These are phyloP conservation scores for Styela plicata DNA, from an alignment of 23 tunicate species.

Conservation along the genomic window DNA sequence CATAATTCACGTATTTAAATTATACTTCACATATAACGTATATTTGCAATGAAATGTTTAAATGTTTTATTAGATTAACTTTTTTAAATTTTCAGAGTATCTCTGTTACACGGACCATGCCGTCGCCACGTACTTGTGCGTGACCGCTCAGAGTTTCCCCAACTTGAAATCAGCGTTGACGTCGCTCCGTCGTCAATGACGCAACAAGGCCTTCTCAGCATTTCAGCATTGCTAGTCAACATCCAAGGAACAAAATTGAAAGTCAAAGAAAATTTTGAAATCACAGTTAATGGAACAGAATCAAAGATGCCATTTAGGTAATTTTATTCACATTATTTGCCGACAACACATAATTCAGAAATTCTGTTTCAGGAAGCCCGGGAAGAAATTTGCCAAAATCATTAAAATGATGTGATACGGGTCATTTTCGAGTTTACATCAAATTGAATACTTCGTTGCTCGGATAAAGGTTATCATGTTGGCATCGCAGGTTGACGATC, in stretches of 20 bases:
- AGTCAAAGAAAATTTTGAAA: constrained; percentile 24
- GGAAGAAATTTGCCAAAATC: neutral
- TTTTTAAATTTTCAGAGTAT: neutral
- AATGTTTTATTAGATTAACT: too few species aligned
- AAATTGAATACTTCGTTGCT: neutral
- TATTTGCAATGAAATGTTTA: too few species aligned
- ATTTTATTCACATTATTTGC: neutral
- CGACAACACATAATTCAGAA: too few species aligned
- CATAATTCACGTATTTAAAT: too few species aligned
- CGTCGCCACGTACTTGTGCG: neutral
- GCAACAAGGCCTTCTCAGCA: neutral
- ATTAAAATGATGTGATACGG: too few species aligned
- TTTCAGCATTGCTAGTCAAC: neutral
- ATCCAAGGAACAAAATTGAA: neutral
- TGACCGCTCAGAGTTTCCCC: neutral
- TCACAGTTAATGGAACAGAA: constrained; percentile 24
- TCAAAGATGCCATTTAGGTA: constrained; percentile 32
- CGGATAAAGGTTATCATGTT: too few species aligned
- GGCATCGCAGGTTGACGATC: too few species aligned
- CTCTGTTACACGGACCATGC: neutral
- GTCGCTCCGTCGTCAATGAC: neutral
- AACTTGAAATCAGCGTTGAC: neutral
- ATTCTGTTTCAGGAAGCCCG: too few species aligned
- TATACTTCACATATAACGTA: too few species aligned
- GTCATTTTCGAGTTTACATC: neutral